A percentile compares a stretch with the other conserved stretches of the same genome.
These are phyloP conservation scores for Scolopax bukidnonensis DNA, from an alignment of 2,797 vertebrate species.

Conservation along the genomic window DNA sequence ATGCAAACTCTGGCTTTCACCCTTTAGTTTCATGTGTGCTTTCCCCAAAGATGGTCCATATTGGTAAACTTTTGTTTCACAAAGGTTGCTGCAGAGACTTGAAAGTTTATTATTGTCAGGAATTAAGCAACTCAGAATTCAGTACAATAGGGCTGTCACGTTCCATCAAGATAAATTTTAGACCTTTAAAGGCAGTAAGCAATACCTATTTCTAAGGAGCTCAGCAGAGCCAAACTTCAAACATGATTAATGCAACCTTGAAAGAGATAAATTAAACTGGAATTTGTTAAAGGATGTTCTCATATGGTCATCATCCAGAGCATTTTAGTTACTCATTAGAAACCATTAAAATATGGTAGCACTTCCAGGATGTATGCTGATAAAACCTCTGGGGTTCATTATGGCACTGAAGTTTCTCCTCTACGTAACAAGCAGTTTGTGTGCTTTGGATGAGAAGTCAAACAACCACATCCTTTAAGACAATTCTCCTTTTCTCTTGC, in stretches of 20 bases:
- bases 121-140: not conserved
- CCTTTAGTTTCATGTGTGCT: not conserved
- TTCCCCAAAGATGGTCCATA: not conserved
- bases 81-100: not conserved
- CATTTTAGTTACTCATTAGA: not conserved
- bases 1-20: not conserved
- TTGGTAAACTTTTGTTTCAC: not conserved
- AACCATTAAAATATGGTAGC: not conserved
- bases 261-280: conserved; percentile 1
- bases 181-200: not conserved
- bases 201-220: not conserved
- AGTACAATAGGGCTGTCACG: not conserved
- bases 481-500: not conserved
- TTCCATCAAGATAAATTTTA: not conserved
- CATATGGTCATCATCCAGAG: not conserved
- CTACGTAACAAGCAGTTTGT: not conserved
- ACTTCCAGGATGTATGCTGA: not conserved
- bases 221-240: not conserved
- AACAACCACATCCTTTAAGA: not conserved
- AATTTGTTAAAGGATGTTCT: not conserved
- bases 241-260: not conserved
- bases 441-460: not conserved
- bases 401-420: not conserved
- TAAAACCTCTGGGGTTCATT: not conserved
- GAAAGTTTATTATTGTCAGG: not conserved